Conservation (phyloP, 1,140 invertebrate genomes). For the Cyclina sinensis region DNA sequence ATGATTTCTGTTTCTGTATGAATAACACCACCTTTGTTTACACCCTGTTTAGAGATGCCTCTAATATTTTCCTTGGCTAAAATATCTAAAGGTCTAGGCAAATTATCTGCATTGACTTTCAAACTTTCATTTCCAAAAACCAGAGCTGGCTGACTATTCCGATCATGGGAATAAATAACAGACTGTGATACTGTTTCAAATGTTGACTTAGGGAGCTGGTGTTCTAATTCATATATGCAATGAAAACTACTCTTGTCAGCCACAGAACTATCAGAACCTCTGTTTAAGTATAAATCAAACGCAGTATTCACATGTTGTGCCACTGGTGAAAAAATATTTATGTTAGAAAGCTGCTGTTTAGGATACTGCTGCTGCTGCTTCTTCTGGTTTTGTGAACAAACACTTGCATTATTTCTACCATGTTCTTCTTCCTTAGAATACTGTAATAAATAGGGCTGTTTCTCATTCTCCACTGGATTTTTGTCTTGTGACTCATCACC, state of each 20-base stretch:
- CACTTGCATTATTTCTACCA: no score
- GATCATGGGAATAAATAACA: not conserved
- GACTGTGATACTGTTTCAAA: not conserved
- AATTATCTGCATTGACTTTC: not conserved
- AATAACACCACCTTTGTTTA: no score
- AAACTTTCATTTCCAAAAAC: not conserved
- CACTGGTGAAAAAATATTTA: conserved; percentile 12
- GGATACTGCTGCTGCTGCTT: not conserved
- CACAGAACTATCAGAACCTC: not conserved
- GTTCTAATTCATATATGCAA: not conserved
- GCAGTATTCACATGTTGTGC: not conserved
- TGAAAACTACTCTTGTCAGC: not conserved
- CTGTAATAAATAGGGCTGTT: not conserved
- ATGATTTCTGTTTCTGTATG: no score
- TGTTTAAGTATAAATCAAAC: not conserved
- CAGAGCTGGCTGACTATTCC: not conserved
- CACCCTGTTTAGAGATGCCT: no score
- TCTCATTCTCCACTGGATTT: not conserved
- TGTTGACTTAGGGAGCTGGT: not conserved
- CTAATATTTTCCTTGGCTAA: not conserved
- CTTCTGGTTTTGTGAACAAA: no score
- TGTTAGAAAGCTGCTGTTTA: not conserved
- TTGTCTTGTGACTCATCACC: not conserved
- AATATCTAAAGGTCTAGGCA: not conserved
- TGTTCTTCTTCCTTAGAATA: not conserved